Percentiles rank a stretch among this genome's conserved stretches.
These are phyloP conservation scores for Cariama cristata DNA, from an alignment of 2,113 vertebrate species.

Conservation along the genomic window DNA sequence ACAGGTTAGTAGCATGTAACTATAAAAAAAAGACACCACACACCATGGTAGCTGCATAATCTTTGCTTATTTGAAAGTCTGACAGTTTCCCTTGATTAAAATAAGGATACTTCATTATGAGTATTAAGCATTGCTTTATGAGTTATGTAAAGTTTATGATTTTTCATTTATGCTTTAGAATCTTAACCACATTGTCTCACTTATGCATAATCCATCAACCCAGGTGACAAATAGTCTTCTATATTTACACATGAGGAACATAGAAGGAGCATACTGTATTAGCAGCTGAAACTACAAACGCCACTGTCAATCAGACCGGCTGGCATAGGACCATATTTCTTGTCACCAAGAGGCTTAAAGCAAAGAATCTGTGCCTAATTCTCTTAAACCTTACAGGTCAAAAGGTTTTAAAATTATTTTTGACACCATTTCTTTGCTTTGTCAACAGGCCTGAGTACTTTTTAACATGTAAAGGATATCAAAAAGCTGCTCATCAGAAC, in stretches of 20 bases:
- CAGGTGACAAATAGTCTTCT: constrained; percentile 95
- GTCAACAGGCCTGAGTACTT: constrained; percentile 87
- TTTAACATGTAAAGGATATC: constrained; percentile 82
- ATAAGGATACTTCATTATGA: constrained; percentile 43
- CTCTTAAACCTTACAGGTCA: constrained; percentile 93
- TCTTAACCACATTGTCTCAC: constrained; percentile 87
- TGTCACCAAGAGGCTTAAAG: constrained; percentile 94
- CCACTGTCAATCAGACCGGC: constrained; percentile 87
- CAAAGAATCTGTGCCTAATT: constrained; percentile 91
- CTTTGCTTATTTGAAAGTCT: constrained; percentile 54
- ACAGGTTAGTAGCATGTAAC: constrained; percentile 61
- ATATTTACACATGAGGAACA: constrained; percentile 86
- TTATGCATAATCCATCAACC: constrained; percentile 88
- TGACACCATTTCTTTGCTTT: constrained; percentile 91
- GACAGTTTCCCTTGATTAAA: constrained; percentile 47
- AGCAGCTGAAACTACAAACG: constrained; percentile 93
- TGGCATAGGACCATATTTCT: constrained; percentile 87
- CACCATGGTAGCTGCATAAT: neutral
- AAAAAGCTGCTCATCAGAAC: constrained; percentile 66
- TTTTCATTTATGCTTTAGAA: constrained; percentile 83
- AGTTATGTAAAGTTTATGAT: constrained; percentile 72
- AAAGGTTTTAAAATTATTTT: constrained; percentile 95
- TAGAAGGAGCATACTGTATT: constrained; percentile 80
- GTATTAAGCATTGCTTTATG: constrained; percentile 46
- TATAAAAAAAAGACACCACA: neutral